Conservation (phyloP, 2,797 vertebrate genomes). For the Picus viridis region DNA sequence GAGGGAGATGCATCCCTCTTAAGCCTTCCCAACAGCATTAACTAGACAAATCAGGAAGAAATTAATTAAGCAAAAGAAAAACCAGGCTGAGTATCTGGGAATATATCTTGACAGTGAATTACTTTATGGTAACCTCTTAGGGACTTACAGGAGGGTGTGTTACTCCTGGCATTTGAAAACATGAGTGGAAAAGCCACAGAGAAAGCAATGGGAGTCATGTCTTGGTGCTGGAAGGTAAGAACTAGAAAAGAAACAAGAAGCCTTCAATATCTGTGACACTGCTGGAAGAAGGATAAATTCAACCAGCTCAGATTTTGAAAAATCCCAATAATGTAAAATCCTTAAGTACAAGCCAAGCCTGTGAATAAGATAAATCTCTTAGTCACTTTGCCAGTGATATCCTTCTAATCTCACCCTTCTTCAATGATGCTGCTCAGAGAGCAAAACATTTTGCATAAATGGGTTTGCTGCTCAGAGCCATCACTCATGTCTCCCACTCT, state of each 20-base stretch:
- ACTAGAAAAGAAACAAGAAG: neutral
- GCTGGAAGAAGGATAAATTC: conserved; percentile 4
- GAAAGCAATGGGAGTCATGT: neutral
- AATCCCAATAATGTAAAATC: conserved; percentile 68
- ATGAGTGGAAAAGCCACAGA: neutral
- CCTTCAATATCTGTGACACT: neutral
- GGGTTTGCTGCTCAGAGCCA: conserved; percentile 47
- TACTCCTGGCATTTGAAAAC: neutral
- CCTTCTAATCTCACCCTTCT: conserved; percentile 70
- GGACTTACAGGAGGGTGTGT: neutral
- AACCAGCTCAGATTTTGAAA: conserved; percentile 31
- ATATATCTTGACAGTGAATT: neutral
- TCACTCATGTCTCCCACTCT: neutral
- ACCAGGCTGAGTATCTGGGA: neutral
- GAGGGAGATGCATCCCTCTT: neutral
- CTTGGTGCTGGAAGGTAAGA: neutral
- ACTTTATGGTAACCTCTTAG: neutral
- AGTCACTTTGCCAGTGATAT: conserved; percentile 62
- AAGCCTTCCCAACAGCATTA: conserved; percentile 14
- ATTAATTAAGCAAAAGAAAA: conserved; percentile 32
- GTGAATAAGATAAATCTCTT: conserved; percentile 69
- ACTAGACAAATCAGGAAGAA: conserved; percentile 23
- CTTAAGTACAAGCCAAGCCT: conserved; percentile 55
- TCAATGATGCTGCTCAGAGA: conserved; percentile 33
- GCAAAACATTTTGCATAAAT: conserved; percentile 52